Base-by-base conservation (phyloP, 2,113 vertebrate genomes). In the Hippocampus guttulatus region DNA sequence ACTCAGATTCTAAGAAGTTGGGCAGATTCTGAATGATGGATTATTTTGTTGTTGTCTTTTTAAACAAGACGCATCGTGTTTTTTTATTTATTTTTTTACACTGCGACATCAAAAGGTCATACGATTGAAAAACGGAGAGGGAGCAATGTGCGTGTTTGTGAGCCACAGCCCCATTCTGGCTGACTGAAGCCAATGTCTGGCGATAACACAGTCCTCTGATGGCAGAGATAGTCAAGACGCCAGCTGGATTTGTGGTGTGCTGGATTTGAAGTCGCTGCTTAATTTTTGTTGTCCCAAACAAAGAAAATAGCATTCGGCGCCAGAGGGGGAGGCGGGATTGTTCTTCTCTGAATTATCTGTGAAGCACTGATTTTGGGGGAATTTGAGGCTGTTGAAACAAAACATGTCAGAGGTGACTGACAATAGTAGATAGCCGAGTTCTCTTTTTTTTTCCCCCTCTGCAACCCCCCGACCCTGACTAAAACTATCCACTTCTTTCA, bases 251-350 rank as follows among this genome's bases (percentile, higher is more conserved):
- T 40, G 91, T 87, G 85, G 90, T 89, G 80, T 84, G 84, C 82
- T 81, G 71, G 76, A 77, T 87, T 85, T 27, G 76, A 69, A 88
- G 89, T 88, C 89, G 79, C 88, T 78, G 87, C 84, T 67, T 91
- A 81, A 84, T 89, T 88, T 88, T 76, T 88, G 91, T 91, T 87
- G 88, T 93, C 85, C 75, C 87, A 81, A 88, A 93, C 91, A 86
- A 20, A 3, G 87, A 71, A 54, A 75, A 51, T 82, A 77, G 86
- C 77, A 84, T 78, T 40, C 15, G 77, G 14, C 45, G 52, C 18
- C 3, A 61, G 74, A 62, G 71, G 75, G 79, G 74, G 84, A 45
- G 11, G 33, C 9, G 12, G n/a, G 68, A 70, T 68, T 66, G 30
- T 18, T 65, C 33, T 45, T 47, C 64, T 47, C 30, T 6, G 8